A percentile compares a stretch with the other conserved stretches of the same genome.
Conservation (phyloP, 2,113 vertebrate species). For the Elachura formosa region DNA sequence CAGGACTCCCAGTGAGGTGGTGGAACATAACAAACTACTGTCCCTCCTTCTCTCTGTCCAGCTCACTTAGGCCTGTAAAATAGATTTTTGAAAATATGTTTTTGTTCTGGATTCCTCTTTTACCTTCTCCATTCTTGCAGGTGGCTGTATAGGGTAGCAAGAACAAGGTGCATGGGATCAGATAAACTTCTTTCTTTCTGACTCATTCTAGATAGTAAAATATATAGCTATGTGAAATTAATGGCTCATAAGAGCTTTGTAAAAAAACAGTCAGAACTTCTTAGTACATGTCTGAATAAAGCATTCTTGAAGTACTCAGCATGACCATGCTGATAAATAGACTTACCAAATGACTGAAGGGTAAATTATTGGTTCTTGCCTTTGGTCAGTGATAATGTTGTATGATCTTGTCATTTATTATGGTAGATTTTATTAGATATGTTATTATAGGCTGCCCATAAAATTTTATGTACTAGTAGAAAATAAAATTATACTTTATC, state of each 20-base stretch:
- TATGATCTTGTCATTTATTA: constrained; percentile 45
- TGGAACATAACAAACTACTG: background rate
- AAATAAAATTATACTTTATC: constrained; percentile 57
- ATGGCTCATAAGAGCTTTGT: background rate
- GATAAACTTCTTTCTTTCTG: background rate
- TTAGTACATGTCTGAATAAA: background rate
- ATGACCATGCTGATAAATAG: constrained; percentile 11
- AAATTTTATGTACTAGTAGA: constrained; percentile 28
- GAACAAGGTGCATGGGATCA: background rate
- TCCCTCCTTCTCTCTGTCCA: background rate
- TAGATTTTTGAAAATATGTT: background rate
- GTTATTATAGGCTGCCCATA: constrained; percentile 29
- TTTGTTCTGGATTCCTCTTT: background rate
- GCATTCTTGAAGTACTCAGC: background rate
- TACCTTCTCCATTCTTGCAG: background rate
- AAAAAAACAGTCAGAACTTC: background rate
- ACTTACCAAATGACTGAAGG: background rate
- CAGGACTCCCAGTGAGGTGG: background rate
- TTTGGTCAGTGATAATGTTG: constrained; percentile 1
- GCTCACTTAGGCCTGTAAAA: background rate
- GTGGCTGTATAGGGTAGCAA: background rate
- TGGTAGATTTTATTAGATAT: constrained; percentile 48
- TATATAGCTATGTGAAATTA: background rate
- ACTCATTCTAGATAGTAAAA: background rate
- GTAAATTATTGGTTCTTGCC: constrained; percentile 20